Conservation (phyloP, 2,113 vertebrate genomes). For the Oxyura jamaicensis region DNA sequence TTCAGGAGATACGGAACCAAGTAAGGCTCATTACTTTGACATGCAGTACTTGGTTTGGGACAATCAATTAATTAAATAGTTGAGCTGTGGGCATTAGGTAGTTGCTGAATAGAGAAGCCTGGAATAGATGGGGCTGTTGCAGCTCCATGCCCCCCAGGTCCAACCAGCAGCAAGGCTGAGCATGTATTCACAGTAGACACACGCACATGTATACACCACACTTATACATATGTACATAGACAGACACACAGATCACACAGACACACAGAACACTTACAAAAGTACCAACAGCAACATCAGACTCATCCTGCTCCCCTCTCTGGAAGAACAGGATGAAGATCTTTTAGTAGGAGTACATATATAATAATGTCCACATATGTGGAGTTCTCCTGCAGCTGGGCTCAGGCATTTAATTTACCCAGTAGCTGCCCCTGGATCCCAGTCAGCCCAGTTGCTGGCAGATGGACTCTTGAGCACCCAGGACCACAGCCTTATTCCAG, state of each 20-base stretch:
- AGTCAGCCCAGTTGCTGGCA: neutral
- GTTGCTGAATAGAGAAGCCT: neutral
- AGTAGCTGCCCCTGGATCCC: neutral
- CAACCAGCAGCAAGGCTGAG: neutral
- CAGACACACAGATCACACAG: neutral
- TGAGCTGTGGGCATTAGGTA: neutral
- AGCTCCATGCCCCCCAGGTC: fast-evolving
- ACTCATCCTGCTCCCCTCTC: neutral
- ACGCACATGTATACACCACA: neutral
- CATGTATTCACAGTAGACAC: neutral
- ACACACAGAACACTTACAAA: neutral
- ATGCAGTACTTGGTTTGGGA: neutral
- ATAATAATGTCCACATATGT: neutral
- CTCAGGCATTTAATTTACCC: neutral
- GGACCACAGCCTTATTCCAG: neutral
- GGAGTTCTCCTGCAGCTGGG: neutral
- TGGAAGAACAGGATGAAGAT: neutral
- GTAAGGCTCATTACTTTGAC: neutral
- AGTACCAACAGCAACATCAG: neutral
- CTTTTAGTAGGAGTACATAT: neutral
- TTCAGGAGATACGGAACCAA: neutral
- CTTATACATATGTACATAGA: neutral
- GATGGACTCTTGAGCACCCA: fast-evolving
- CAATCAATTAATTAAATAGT: neutral
- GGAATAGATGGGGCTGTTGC: neutral